Percentiles rank a stretch among this genome's conserved stretches.
These are phyloP conservation scores for Myanophis thanlyinensis DNA, from an alignment of 2,113 vertebrate genomes.

Conservation along the genomic window DNA sequence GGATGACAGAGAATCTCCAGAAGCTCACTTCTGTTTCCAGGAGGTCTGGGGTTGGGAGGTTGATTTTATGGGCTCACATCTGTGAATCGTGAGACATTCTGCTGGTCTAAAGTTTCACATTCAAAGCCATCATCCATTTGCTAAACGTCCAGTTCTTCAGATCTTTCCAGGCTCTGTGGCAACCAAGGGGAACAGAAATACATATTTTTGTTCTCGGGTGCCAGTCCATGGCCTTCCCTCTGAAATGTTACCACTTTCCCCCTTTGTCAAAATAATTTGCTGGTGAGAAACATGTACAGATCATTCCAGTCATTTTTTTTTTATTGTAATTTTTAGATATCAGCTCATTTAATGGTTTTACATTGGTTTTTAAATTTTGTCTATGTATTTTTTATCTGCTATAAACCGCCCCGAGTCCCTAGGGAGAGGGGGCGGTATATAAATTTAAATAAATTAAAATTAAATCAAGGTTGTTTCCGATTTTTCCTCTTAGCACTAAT, in stretches of 20 bases:
- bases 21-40: too few species aligned
- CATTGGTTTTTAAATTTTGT: too few species aligned
- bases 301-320: too few species aligned
- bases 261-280: not conserved
- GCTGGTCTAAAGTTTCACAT: not conserved
- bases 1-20: too few species aligned
- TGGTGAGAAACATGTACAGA: not conserved
- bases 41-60: not conserved
- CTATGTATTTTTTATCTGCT: too few species aligned
- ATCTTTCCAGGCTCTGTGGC: not conserved
- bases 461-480: not conserved
- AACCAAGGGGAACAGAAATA: not conserved
- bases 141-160: not conserved
- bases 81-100: not conserved
- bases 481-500: not conserved
- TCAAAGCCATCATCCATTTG: not conserved
- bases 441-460: too few species aligned
- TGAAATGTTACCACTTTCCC: not conserved
- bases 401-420: too few species aligned
- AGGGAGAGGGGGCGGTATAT: too few species aligned
- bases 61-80: not conserved
- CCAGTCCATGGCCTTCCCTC: not conserved
- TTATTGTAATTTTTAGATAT: too few species aligned
- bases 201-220: not conserved
- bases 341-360: too few species aligned